Conservation (phyloP, 1,140 invertebrate genomes). For the Wiebesia pumilae region DNA sequence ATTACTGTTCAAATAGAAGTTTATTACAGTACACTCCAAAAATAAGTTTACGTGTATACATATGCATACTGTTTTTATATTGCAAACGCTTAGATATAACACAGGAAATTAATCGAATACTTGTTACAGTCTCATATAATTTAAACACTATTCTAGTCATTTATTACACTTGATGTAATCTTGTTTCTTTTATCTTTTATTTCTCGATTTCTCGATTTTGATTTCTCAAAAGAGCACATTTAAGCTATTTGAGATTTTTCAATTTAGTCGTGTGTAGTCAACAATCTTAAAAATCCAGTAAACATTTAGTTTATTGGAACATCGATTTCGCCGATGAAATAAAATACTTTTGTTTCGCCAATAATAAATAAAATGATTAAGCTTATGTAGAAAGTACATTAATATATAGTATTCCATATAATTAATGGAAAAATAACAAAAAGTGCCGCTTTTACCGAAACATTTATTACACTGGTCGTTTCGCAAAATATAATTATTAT, state of each 20-base stretch:
- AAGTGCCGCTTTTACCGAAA: background rate
- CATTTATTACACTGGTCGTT: too few relatives aligned
- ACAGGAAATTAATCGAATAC: conserved; percentile 15
- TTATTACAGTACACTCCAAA: background rate
- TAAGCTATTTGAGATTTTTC: background rate
- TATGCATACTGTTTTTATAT: background rate
- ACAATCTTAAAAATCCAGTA: too few relatives aligned
- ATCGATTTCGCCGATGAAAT: too few relatives aligned
- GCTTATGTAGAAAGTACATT: background rate
- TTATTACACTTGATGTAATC: conserved; percentile 14
- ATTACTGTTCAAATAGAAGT: background rate
- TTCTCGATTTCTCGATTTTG: background rate
- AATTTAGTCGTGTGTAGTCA: background rate
- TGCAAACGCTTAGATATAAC: background rate
- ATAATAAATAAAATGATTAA: background rate
- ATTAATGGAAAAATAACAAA: too few relatives aligned
- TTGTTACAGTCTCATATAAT: conserved; percentile 23
- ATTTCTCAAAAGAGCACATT: too few relatives aligned
- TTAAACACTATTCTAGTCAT: conserved; percentile 4
- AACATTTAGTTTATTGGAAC: too few relatives aligned
- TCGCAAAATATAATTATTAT: background rate
- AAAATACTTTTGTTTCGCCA: too few relatives aligned
- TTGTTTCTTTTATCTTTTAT: background rate
- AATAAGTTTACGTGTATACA: background rate
- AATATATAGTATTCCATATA: background rate